A percentile compares a stretch with the other conserved stretches of the same genome.
These are phyloP conservation scores for Varanus komodoensis DNA, from an alignment of 2,113 vertebrate genomes.

Conservation along the genomic window DNA sequence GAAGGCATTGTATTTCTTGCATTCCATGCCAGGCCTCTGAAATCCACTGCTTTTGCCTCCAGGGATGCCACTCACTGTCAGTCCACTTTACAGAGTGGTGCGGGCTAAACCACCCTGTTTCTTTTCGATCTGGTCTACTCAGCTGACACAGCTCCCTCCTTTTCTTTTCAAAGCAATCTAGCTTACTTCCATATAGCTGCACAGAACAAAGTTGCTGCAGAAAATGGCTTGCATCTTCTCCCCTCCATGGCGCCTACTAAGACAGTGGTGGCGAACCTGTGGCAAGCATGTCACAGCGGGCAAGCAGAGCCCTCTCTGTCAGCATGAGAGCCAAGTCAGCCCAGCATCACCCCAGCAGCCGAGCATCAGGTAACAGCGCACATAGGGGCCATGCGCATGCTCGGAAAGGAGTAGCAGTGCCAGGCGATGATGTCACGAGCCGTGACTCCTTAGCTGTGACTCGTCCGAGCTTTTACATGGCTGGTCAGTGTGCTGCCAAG, in stretches of 20 bases:
- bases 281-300: too few species aligned
- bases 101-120: not conserved
- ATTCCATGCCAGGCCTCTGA: not conserved
- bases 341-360: too few species aligned
- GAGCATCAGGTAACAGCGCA: too few species aligned
- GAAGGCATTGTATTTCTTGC: not conserved
- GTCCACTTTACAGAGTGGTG: not conserved
- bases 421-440: too few species aligned
- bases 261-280: too few species aligned
- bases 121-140: not conserved
- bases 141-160: not conserved
- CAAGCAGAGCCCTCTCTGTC: too few species aligned
- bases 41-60: slow-evolving; percentile 3
- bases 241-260: not conserved
- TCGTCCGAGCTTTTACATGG: too few species aligned
- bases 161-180: not conserved
- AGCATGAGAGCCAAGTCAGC: too few species aligned
- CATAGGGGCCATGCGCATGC: too few species aligned
- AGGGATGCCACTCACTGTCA: not conserved
- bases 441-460: too few species aligned
- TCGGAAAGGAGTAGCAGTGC: too few species aligned
- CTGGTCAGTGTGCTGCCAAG: too few species aligned
- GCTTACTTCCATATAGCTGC: not conserved
- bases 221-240: not conserved
- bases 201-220: not conserved